Conservation (phyloP, 2,888 invertebrate genomes). For the Caenorhabditis sp. region DNA sequence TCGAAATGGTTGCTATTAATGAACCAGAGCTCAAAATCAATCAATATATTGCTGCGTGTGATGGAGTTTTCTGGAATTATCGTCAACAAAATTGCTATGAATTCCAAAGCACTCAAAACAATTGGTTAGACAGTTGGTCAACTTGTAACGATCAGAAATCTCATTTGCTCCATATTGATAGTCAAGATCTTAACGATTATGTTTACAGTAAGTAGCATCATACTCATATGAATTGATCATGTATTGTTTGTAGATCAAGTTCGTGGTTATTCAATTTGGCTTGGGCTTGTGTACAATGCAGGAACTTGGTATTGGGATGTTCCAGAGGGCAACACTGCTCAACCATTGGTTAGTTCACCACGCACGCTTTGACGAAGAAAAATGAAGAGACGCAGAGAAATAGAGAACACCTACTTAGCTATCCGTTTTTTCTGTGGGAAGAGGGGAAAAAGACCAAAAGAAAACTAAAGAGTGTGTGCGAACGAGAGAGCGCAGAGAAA, state of each 20-base stretch:
- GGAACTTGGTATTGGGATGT: conserved; percentile 56
- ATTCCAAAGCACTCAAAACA: neutral
- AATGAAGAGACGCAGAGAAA: too few species aligned
- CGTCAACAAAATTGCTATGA: conserved; percentile 31
- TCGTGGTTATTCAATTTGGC: conserved; percentile 33
- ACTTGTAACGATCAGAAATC: conserved; percentile 37
- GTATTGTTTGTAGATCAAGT: conserved; percentile 26
- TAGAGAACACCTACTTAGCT: too few species aligned
- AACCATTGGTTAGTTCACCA: conserved; percentile 40
- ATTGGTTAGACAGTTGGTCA: conserved; percentile 35
- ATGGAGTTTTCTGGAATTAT: conserved; percentile 36
- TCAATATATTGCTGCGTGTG: conserved; percentile 54
- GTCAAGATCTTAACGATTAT: conserved; percentile 27
- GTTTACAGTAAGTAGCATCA: conserved; percentile 29
- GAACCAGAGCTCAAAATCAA: conserved; percentile 37
- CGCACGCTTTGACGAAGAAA: too few species aligned
- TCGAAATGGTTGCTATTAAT: conserved; percentile 37
- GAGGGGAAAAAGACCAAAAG: too few species aligned
- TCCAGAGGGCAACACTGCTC: conserved; percentile 34
- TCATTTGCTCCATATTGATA: conserved; percentile 42
- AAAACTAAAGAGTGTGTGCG: too few species aligned
- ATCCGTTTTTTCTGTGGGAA: too few species aligned
- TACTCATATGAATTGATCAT: neutral
- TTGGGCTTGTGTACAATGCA: conserved; percentile 44
- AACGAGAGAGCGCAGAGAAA: too few species aligned